Evolutionary conservation across 2,888 invertebrate species (phyloP).

Genomic region (Acleris cristana): DNA sequence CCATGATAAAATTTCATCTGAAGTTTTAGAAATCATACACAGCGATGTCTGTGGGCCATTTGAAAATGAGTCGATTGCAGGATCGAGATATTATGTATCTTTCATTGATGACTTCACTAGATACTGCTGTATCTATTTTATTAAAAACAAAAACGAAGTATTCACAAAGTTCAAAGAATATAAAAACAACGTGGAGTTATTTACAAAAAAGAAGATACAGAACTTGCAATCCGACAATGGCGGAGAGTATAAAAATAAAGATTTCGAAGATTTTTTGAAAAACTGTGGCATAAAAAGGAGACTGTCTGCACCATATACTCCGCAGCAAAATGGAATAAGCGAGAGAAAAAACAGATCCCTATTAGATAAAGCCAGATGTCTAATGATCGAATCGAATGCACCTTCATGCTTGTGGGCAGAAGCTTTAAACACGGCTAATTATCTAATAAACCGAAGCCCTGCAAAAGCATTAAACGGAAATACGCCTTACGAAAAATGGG

Average conservation of each 20-base stretch:
- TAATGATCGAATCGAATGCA: background rate
- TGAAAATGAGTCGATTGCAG: background rate
- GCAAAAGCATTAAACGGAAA: background rate
- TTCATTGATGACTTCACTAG: no score
- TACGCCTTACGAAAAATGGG: no score
- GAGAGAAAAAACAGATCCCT: slow-evolving; percentile 3
- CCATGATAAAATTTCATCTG: no score
- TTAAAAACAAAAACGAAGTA: background rate
- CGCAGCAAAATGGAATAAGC: background rate
- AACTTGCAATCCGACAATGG: no score
- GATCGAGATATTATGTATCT: background rate
- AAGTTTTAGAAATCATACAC: no score
- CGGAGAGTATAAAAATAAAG: no score
- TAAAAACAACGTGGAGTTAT: background rate
- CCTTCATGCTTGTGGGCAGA: background rate
- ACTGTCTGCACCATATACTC: background rate
- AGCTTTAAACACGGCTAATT: background rate
- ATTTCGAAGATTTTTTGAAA: no score
- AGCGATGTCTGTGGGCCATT: no score
- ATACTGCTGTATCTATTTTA: no score
- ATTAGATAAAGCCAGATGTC: slow-evolving; percentile 1
- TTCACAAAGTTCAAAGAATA: background rate
- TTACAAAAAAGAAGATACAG: background rate
- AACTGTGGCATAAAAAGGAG: background rate
- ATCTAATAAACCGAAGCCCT: background rate